These are phyloP conservation scores for Tragelaphus imberbis DNA, from an alignment of 2,113 vertebrate species.

Conservation along the genomic window DNA sequence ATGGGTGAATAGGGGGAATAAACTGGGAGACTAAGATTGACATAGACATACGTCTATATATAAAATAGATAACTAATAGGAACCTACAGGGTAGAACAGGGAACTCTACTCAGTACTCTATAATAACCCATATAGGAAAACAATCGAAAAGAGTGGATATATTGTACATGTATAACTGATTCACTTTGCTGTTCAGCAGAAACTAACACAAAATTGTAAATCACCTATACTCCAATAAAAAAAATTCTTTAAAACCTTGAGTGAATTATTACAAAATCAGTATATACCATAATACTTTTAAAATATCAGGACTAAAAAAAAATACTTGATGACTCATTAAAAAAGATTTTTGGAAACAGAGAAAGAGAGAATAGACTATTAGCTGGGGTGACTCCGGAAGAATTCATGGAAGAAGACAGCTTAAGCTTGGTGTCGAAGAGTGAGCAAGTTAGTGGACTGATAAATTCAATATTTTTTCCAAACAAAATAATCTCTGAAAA, in stretches of 20 bases:
- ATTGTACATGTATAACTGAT: neutral
- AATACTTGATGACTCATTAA: neutral
- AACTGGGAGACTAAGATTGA: neutral
- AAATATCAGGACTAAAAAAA: conserved; percentile 28
- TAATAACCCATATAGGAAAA: neutral
- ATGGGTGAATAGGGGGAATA: neutral
- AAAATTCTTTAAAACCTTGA: neutral
- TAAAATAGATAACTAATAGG: neutral
- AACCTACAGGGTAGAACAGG: neutral
- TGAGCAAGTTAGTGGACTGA: neutral
- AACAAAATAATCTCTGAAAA: neutral
- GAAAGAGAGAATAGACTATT: neutral
- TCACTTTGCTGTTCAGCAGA: neutral
- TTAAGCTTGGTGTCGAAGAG: conserved; percentile 27
- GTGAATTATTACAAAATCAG: conserved; percentile 8
- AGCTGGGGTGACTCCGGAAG: neutral
- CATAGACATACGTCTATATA: neutral
- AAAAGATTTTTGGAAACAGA: conserved; percentile 21
- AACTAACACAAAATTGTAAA: neutral
- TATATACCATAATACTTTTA: neutral
- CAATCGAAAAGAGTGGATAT: neutral
- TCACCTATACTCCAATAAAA: neutral
- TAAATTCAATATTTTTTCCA: neutral
- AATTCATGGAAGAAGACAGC: neutral
- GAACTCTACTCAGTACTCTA: neutral